Evolutionary conservation across 2,797 vertebrate genomes (phyloP).

Genomic region (Bucorvus abyssinicus): DNA sequence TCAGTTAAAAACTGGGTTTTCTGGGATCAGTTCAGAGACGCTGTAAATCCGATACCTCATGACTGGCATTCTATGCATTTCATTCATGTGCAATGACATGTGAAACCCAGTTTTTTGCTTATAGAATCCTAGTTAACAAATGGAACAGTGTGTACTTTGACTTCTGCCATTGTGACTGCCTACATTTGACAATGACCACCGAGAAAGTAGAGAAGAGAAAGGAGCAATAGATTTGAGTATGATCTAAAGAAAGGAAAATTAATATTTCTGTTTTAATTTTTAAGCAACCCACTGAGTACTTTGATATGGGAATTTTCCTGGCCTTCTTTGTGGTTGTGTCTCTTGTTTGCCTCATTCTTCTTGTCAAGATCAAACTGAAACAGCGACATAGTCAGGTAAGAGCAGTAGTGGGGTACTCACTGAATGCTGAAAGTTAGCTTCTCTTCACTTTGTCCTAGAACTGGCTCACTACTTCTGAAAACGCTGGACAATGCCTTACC

Average conservation of each 20-base stretch:
- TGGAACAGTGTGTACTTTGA: background rate
- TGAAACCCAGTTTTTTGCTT: background rate
- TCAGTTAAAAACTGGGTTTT: slow-evolving; percentile 39
- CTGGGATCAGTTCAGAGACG: slow-evolving; percentile 2
- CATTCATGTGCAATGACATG: background rate
- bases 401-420: background rate
- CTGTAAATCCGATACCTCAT: slow-evolving; percentile 18
- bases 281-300: slow-evolving; percentile 96
- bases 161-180: background rate
- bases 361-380: slow-evolving; percentile 98
- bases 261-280: slow-evolving; percentile 29
- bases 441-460: background rate
- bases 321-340: slow-evolving; percentile 98
- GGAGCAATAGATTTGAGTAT: background rate
- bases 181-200: background rate
- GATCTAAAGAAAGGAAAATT: background rate
- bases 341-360: slow-evolving; percentile 95
- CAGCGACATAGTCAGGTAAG: slow-evolving; percentile 95
- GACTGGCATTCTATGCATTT: slow-evolving; percentile 32
- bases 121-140: background rate
- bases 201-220: background rate
- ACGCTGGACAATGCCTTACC: fast-evolving
- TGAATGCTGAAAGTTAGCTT: background rate
- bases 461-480: background rate
- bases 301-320: slow-evolving; percentile 99